Base-by-base conservation (phyloP, 2,888 invertebrate species). In the Tetramorium bicarinatum region DNA sequence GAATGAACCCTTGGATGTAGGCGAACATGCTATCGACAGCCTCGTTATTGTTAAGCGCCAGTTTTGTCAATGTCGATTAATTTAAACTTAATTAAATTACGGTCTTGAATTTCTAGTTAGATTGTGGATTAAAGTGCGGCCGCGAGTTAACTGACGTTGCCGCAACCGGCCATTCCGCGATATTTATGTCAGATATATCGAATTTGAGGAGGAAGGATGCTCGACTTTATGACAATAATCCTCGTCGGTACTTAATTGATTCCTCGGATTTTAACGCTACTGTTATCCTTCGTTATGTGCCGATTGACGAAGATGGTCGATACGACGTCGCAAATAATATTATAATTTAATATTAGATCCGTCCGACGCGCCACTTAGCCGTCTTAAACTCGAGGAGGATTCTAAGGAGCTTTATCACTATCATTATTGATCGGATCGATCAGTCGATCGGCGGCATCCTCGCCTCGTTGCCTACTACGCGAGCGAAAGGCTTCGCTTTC, bases 401-500 rank as follows among this genome's bases (percentile, higher is more conserved):
- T 76, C 56, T 38, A 38, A 64, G 38, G 47, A 77, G 79, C 75
- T 88, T 88, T 82, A 88, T 83, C 81, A 77, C 84, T 79, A 44
- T 84, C 83, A 79, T 88, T 88, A 87, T 61, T 81, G 84, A 82
- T 66, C 72, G 52, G 47, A 83, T 83, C 59, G 82, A 82, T 83
- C 79, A 71, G 56, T 56, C 71, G 79, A 76, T 66, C 59, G 66
- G 25, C 21, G 52, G 59, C 41, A 38, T 49, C 59, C 41, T 8
- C 4, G 59, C 59, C 38, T 79, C 47, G 59, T 59, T 49, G 47
- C 9, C 72, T 59, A 38, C 64, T 62, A 21, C 18, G 21, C 69
- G 38, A 38, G 56, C 34, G 44, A 54, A 21, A 71, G 71, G 47
- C 25, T 25, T 34, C 25, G 56, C 72, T 71, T 59, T 72, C 59